Evolutionary conservation across 1,140 invertebrate species (phyloP), one percentile per base, ranked within the genome.

Genomic region (Apis laboriosa): DNA sequence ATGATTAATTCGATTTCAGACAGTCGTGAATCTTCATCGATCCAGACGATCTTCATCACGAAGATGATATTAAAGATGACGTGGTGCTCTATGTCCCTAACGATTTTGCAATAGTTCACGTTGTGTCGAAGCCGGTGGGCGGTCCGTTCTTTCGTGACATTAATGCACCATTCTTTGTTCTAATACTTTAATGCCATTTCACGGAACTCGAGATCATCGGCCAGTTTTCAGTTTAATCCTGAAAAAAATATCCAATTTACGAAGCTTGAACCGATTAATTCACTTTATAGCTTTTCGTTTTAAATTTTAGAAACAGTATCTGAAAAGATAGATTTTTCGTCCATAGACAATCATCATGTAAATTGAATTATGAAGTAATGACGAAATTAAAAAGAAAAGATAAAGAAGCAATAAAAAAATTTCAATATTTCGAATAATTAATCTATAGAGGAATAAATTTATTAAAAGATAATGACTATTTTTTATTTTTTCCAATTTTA

Each of bases 41-140:
- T 28, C n/a, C 34, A 13, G 15, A 67, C 58, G 34, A 72, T 71
- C 77, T 71, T 43, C 77, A 79, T 83, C 67, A 73, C 58, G 60
- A 72, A 53, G 68, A 79, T 83, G 67, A 79, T 79, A 71, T 73
- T 79, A 55, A 72, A 24, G 51, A 79, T 79, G 19, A 68, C 21
- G 67, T 24, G 24, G 28, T 34, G 34, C 5, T 51, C 77, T n/a
- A 55, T 83, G 77, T 63, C 68, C 51, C 60, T 79, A 73, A 53
- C 19, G n/a, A 64, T 83, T 83, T 78, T 34, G 81, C 77, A 83
- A 83, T 83, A 83, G 81, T 83, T 83, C 81, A 71, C 34, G 67
- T 17, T 49, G 53, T 19, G 66, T 71, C 28, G 66, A 21, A 55
- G 67, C 75, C 4, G 21, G 81, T 78, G 64, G 81, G 68, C 81